These are phyloP conservation scores for Ascaphus truei DNA, from an alignment of 2,113 vertebrate genomes.

Conservation along the genomic window DNA sequence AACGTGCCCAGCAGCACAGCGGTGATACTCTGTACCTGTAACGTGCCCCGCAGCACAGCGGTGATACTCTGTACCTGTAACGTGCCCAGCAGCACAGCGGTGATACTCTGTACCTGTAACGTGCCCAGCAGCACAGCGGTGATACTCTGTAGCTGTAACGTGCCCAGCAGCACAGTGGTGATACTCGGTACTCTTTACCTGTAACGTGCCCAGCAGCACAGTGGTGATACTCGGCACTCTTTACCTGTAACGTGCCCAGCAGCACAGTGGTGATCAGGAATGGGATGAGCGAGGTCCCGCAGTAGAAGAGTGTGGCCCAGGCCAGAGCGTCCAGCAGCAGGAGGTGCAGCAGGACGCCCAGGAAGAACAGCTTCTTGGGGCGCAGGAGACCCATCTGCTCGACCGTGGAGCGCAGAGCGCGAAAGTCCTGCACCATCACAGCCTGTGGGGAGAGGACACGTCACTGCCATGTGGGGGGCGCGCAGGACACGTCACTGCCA, in stretches of 20 bases:
- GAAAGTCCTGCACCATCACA: slow-evolving; percentile 64
- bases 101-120: slow-evolving; percentile 74
- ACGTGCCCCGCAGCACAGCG: slow-evolving; percentile 64
- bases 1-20: too few species aligned
- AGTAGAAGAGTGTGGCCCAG: slow-evolving; percentile 65
- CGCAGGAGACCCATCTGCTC: slow-evolving; percentile 69
- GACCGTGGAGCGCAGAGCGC: slow-evolving; percentile 55
- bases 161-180: too few species aligned
- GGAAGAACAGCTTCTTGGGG: slow-evolving; percentile 60
- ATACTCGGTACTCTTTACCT: too few species aligned
- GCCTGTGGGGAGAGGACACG: slow-evolving; percentile 45
- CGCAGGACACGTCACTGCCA: too few species aligned
- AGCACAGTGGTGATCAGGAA: slow-evolving; percentile 60
- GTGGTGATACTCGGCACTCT: too few species aligned
- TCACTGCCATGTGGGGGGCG: too few species aligned
- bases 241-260: slow-evolving; percentile 68
- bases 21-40: too few species aligned
- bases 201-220: too few species aligned
- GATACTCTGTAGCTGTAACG: too few species aligned
- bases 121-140: slow-evolving; percentile 61
- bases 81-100: too few species aligned
- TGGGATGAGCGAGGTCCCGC: slow-evolving; percentile 60
- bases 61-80: too few species aligned
- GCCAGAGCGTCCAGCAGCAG: slow-evolving; percentile 62
- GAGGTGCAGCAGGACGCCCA: slow-evolving; percentile 63